These are phyloP conservation scores for Porites rus DNA, from an alignment of 92 coral and sea anemone genomes.

Conservation along the genomic window DNA sequence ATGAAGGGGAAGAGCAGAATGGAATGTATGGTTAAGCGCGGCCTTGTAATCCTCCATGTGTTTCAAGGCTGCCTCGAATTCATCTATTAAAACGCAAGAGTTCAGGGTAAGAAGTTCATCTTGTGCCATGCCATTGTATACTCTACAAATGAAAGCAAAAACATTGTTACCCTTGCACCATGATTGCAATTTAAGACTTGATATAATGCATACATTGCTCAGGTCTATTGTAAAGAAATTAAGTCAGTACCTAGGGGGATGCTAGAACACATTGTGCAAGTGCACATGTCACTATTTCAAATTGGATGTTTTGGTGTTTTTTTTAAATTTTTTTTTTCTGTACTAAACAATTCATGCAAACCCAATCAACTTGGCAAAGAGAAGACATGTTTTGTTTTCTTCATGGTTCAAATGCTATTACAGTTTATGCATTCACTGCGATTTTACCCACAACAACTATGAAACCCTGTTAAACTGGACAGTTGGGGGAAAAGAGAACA, in stretches of 20 bases:
- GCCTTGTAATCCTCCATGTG: conserved; percentile 35
- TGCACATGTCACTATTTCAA: not conserved
- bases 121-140: not conserved
- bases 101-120: conserved; percentile 37
- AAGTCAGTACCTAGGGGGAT: conserved; percentile 1
- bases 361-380: conserved; percentile 22
- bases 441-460: conserved; percentile 12
- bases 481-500: conserved; percentile 36
- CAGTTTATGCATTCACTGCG: not conserved
- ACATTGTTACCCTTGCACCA: conserved; percentile 15
- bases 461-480: not conserved
- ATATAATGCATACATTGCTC: conserved; percentile 19
- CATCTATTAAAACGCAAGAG: conserved; percentile 43
- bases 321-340: not conserved
- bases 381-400: not conserved
- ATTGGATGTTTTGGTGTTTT: not conserved
- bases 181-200: conserved; percentile 15
- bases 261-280: conserved; percentile 13
- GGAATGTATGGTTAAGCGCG: conserved; percentile 10
- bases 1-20: not conserved
- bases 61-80: conserved; percentile 51
- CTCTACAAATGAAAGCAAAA: conserved; percentile 12
- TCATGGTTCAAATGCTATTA: no score
- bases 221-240: conserved; percentile 10
- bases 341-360: conserved; percentile 12